phyloP scores from a whole-genome alignment of 2,113 vertebrate species.

The Oenanthe melanoleuca region DNA sequence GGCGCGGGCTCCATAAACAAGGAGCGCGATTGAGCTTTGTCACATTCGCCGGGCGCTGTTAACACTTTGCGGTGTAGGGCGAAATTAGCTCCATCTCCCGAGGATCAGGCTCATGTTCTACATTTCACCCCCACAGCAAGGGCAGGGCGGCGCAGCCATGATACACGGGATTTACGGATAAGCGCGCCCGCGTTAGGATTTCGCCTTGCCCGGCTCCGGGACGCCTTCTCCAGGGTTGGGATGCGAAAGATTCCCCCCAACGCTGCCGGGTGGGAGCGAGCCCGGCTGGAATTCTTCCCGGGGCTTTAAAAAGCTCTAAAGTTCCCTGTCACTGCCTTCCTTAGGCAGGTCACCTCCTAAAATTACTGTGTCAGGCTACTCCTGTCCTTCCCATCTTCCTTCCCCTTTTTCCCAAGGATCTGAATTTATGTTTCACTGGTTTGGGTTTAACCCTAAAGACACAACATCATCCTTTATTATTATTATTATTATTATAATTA shows the following conservation, averaged over 20 bases:
- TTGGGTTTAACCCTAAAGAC: background rate
- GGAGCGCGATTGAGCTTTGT: slow-evolving; percentile 96
- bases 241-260: background rate
- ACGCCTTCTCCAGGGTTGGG: background rate
- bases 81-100: slow-evolving; percentile 71
- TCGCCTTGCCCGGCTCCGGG: slow-evolving; percentile 7
- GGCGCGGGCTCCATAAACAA: slow-evolving; percentile 99
- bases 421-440: background rate
- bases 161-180: slow-evolving; percentile 47
- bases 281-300: background rate
- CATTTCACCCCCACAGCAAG: slow-evolving; percentile 59
- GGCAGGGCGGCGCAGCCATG: slow-evolving; percentile 55
- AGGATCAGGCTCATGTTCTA: slow-evolving; percentile 60
- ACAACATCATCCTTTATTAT: background rate
- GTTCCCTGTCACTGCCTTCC: background rate
- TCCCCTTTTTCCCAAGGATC: background rate
- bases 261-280: background rate
- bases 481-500: background rate
- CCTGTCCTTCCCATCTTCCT: background rate
- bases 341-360: background rate
- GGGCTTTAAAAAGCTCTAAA: background rate
- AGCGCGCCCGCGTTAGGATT: slow-evolving; percentile 33
- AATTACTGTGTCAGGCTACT: background rate
- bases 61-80: slow-evolving; percentile 83
- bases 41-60: slow-evolving; percentile 92